A percentile compares a stretch with the other conserved stretches of the same genome.
These are phyloP conservation scores for Diphyllodes magnificus DNA, from an alignment of 2,113 vertebrate species.

Conservation along the genomic window DNA sequence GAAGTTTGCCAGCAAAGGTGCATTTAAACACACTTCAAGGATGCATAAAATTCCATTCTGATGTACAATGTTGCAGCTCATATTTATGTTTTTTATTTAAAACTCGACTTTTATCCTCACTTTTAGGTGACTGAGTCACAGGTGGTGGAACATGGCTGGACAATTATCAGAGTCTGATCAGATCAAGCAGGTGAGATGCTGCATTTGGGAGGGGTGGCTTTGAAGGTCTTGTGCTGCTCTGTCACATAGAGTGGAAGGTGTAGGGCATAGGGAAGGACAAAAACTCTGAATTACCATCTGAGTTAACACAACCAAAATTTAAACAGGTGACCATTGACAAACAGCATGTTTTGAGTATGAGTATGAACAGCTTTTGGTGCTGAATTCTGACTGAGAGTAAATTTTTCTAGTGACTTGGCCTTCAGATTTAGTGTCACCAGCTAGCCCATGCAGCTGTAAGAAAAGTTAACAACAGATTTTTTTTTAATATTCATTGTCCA, in stretches of 20 bases:
- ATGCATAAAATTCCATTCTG: neutral
- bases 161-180: slow-evolving; percentile 91
- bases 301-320: neutral
- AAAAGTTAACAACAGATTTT: neutral
- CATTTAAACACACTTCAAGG: neutral
- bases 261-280: neutral
- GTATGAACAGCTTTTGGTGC: neutral
- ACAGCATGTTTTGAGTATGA: neutral
- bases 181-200: slow-evolving; percentile 89
- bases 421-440: neutral
- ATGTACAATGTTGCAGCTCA: neutral
- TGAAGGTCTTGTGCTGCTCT: neutral
- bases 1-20: neutral
- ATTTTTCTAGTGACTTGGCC: neutral
- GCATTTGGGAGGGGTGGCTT: neutral
- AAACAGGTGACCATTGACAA: neutral
- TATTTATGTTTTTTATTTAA: neutral
- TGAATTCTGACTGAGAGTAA: neutral
- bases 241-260: neutral
- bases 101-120: neutral
- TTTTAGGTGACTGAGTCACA: slow-evolving; percentile 26
- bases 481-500: neutral
- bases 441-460: neutral
- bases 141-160: slow-evolving; percentile 76
- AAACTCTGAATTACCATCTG: neutral